These are phyloP conservation scores for Ichneumoninae sp. DNA, from an alignment of 2,888 invertebrate genomes.

Conservation along the genomic window DNA sequence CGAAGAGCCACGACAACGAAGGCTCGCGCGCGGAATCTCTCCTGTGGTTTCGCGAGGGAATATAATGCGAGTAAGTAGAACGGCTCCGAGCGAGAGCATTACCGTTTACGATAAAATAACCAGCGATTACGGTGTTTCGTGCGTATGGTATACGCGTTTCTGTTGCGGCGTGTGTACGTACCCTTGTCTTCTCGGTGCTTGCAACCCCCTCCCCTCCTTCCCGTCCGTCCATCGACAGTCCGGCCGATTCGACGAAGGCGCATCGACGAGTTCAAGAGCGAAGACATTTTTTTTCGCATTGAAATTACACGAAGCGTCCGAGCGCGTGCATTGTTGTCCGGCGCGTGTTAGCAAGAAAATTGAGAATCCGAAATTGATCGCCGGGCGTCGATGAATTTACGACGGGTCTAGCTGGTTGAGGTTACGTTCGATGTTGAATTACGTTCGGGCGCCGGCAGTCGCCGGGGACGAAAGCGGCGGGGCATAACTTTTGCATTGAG, in stretches of 20 bases:
- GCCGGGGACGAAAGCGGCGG: not conserved
- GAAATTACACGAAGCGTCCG: slow-evolving; percentile 11
- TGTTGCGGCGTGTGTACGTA: slow-evolving; percentile 24
- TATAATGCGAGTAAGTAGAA: slow-evolving; percentile 80
- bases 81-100: slow-evolving; percentile 78
- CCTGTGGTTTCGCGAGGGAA: slow-evolving; percentile 66
- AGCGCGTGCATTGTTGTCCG: not conserved
- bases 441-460: not conserved
- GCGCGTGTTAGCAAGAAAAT: slow-evolving; percentile 28
- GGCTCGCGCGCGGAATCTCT: slow-evolving; percentile 26
- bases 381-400: slow-evolving; percentile 38
- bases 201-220: not conserved
- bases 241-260: not conserved
- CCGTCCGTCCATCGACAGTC: not conserved
- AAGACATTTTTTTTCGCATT: slow-evolving; percentile 11
- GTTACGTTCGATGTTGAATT: not conserved
- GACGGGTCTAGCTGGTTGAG: slow-evolving; percentile 12
- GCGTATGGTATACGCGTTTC: slow-evolving; percentile 70
- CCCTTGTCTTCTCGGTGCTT: not conserved
- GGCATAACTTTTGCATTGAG: not conserved
- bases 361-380: slow-evolving; percentile 44
- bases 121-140: slow-evolving; percentile 78
- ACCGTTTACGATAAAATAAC: slow-evolving; percentile 82
- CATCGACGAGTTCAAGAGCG: not conserved
- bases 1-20: slow-evolving; percentile 31